Conservation (phyloP, 2,113 vertebrate species). For the Petroica traversi region DNA sequence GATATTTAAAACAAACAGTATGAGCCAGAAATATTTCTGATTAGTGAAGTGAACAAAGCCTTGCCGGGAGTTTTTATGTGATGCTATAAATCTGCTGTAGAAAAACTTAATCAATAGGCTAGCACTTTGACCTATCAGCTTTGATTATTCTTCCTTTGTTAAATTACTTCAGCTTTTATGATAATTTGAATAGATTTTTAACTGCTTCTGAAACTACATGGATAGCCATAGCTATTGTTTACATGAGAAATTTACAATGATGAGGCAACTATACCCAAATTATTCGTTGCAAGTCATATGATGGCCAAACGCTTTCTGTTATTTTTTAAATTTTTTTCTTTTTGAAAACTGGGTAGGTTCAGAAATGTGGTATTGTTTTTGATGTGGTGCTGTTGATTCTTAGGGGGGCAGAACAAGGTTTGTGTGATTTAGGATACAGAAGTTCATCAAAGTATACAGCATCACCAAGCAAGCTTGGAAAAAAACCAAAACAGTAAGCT, state of each 20-base stretch:
- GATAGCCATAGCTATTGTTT: neutral
- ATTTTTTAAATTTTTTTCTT: neutral
- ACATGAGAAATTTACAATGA: neutral
- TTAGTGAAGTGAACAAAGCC: neutral
- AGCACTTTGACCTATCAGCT: neutral
- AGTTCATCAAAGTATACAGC: neutral
- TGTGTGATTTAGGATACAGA: neutral
- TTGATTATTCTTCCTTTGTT: neutral
- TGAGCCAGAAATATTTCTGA: neutral
- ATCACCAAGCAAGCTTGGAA: neutral
- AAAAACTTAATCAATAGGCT: neutral
- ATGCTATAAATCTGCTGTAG: neutral
- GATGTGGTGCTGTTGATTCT: neutral
- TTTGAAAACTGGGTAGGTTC: neutral
- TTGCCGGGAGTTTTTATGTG: neutral
- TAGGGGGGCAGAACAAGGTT: neutral
- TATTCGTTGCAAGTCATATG: neutral
- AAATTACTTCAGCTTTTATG: neutral
- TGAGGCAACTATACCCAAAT: neutral
- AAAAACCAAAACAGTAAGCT: neutral
- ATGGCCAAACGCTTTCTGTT: neutral
- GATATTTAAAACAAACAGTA: neutral
- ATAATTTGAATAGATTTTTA: neutral
- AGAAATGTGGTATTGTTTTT: neutral
- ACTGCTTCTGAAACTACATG: neutral